Percentiles rank a stretch among this genome's conserved stretches.
phyloP scores from a whole-genome alignment of 2,113 vertebrate species.

The Pavo muticus region DNA sequence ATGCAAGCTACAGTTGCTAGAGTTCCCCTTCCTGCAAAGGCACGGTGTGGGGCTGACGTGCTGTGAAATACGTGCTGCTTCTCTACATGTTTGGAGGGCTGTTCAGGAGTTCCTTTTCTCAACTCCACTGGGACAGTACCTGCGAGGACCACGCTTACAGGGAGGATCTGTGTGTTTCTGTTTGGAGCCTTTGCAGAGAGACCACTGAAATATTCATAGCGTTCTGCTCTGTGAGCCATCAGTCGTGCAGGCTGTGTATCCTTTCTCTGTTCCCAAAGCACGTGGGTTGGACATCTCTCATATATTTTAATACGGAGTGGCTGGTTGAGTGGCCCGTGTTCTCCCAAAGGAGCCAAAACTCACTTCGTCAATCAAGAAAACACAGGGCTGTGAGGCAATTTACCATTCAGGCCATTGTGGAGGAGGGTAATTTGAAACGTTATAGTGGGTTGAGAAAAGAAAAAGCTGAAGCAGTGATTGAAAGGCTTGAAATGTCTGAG shows the following conservation, averaged over 20 bases:
- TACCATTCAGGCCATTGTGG: background rate
- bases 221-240: constrained; percentile 33
- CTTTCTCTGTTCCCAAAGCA: background rate
- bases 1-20: constrained; percentile 34
- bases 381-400: constrained; percentile 3
- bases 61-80: background rate
- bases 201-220: constrained; percentile 52
- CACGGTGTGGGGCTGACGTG: background rate
- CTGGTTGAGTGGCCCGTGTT: constrained; percentile 10
- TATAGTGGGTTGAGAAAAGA: background rate
- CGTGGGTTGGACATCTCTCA: constrained; percentile 25
- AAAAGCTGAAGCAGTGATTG: constrained; percentile 1
- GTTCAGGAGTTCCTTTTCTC: background rate
- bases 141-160: background rate
- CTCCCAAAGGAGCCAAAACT: constrained; percentile 38
- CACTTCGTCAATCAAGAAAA: constrained; percentile 28
- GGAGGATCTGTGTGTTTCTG: constrained; percentile 8
- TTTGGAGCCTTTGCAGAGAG: constrained; percentile 20
- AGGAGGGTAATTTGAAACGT: constrained; percentile 22
- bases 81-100: background rate
- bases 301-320: constrained; percentile 51
- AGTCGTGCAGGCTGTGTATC: background rate
- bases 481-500: constrained; percentile 15
- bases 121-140: background rate
- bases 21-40: constrained; percentile 54